These are phyloP conservation scores for Gadopsis marmoratus DNA, from an alignment of 2,797 vertebrate species.

Conservation along the genomic window DNA sequence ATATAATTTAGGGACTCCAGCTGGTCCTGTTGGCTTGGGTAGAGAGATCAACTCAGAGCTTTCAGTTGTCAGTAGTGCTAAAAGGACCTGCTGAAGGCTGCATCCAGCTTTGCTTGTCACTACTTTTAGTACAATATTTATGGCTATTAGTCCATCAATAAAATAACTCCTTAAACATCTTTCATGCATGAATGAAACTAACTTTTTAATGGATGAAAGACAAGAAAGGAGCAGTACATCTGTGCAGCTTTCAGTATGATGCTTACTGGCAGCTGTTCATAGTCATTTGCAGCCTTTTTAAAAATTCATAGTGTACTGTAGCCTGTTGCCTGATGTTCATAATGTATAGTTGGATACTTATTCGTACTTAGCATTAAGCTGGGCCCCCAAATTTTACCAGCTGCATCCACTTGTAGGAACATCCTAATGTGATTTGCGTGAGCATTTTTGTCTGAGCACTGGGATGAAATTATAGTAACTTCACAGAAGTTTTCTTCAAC, in stretches of 20 bases:
- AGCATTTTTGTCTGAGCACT: conserved; percentile 36
- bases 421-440: conserved; percentile 53
- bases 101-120: conserved; percentile 15
- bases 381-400: conserved; percentile 51
- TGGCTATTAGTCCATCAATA: conserved; percentile 36
- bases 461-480: conserved; percentile 47
- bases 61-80: conserved; percentile 18
- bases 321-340: conserved; percentile 55
- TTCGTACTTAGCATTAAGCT: conserved; percentile 54
- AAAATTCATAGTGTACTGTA: conserved; percentile 56
- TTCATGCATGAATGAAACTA: conserved; percentile 37
- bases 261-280: conserved; percentile 64
- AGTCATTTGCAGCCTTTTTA: conserved; percentile 56
- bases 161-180: conserved; percentile 41
- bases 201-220: conserved; percentile 47
- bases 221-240: conserved; percentile 26
- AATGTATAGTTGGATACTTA: conserved; percentile 66
- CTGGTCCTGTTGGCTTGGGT: conserved; percentile 42
- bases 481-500: conserved; percentile 21
- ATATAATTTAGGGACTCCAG: conserved; percentile 42
- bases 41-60: conserved; percentile 21
- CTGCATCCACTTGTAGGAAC: conserved; percentile 69
- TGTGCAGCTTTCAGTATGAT: conserved; percentile 25
- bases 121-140: conserved; percentile 41
- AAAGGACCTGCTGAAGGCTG: conserved; percentile 24